These are phyloP conservation scores for Thymelicus acteon DNA, from an alignment of 2,888 invertebrate genomes.

Conservation along the genomic window DNA sequence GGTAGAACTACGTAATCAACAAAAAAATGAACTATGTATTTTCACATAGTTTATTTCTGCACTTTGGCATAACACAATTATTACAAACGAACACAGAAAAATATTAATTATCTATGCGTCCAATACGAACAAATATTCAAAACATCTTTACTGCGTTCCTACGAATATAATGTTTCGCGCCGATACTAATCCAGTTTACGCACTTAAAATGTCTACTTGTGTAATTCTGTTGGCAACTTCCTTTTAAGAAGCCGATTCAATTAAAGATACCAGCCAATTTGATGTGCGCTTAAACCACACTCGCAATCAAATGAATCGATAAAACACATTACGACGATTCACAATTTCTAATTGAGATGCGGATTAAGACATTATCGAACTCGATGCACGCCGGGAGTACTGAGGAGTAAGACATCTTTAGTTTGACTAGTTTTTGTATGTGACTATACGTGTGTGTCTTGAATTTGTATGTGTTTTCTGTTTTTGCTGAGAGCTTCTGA, in stretches of 20 bases:
- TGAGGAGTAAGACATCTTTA: constrained; percentile 26
- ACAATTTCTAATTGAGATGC: constrained; percentile 60
- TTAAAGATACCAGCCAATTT: constrained; percentile 49
- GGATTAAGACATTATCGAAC: constrained; percentile 37
- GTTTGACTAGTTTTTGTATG: constrained; percentile 30
- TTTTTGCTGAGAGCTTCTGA: constrained; percentile 23
- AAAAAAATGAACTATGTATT: no score
- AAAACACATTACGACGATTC: constrained; percentile 57
- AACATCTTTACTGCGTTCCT: constrained; percentile 16
- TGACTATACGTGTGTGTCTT: constrained; percentile 4
- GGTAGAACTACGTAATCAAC: no score
- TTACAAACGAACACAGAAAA: no score
- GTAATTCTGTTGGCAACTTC: constrained; percentile 55
- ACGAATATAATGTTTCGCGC: constrained; percentile 26
- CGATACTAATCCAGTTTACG: constrained; percentile 36
- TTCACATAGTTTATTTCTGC: no score
- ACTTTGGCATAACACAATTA: no score
- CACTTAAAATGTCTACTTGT: constrained; percentile 41
- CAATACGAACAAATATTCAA: constrained; percentile 13
- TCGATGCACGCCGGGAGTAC: constrained; percentile 22
- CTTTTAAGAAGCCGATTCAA: constrained; percentile 54
- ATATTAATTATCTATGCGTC: not conserved
- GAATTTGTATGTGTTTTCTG: constrained; percentile 9
- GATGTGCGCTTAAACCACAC: constrained; percentile 53
- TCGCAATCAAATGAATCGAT: constrained; percentile 57